Evolutionary conservation across 2,888 invertebrate genomes (phyloP), one percentile per base, ranked within the genome.

Genomic region (Troides helena): DNA sequence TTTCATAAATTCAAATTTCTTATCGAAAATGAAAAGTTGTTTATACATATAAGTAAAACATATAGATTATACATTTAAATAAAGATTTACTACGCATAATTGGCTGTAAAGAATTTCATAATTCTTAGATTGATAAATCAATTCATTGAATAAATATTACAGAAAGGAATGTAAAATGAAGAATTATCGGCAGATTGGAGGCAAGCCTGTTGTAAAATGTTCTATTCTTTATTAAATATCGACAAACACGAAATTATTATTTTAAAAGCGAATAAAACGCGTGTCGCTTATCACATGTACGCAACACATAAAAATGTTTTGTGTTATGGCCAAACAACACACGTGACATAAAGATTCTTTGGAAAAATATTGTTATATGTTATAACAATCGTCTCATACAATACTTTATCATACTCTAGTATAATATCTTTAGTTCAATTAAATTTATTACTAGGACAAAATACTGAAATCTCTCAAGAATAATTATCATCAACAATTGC

Each of bases 211-310:
- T 14, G 0, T 46, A 14, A 14, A 8, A 46, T 10, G 14, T 46
- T 46, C 46, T 4, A 14, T 14, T 12, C 7, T 46, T 10, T 14
- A 46, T 46, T 46, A 46, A 46, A 14, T 46, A 46, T 46, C 12
- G 21, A 21, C 21, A 21, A 21, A 21, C 21, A 18, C 50, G 5
- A 17, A 50, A n/a, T 53, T n/a, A 14, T n/a, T 53, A 53, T 53
- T n/a, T 5, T 6, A 0, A 53, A 53, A n/a, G 0, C n/a, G 14
- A 53, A 53, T 53, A n/a, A 60, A 36, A 66, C 61, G 17, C 23
- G 2, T 18, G 4, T 39, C 18, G 46, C 21, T 70, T 73, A 69
- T 67, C 67, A 53, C 36, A 18, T 61, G 36, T 50, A 58, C 62
- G 67, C 12, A 60, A 53, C n/a, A 61, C 53, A 53, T 46, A 53